These are phyloP conservation scores for Epistrophella euchroma DNA, from an alignment of 2,888 invertebrate genomes.

Conservation along the genomic window DNA sequence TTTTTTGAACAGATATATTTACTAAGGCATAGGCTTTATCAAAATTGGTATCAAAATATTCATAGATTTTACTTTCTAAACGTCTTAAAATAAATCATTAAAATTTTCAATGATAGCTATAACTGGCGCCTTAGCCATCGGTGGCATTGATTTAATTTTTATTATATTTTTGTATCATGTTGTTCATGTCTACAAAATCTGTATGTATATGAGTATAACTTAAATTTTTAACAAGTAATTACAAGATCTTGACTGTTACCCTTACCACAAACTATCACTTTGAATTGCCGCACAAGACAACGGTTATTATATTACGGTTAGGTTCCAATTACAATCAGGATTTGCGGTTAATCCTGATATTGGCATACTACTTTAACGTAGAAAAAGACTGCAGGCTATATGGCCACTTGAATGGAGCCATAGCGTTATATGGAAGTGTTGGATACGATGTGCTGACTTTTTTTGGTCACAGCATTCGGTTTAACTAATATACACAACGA, in stretches of 20 bases:
- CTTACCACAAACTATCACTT: constrained; percentile 54
- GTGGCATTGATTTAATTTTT: no score
- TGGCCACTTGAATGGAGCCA: neutral
- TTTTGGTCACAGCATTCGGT: neutral
- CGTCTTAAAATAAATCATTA: no score
- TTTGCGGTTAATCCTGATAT: constrained; percentile 39
- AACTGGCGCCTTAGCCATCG: no score
- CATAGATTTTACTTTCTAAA: no score
- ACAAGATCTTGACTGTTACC: constrained; percentile 45
- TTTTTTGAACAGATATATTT: no score
- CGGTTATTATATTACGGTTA: constrained; percentile 45
- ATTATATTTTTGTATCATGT: no score
- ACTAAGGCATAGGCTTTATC: no score
- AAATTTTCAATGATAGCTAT: no score
- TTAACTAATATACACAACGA: neutral
- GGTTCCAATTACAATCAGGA: constrained; percentile 55
- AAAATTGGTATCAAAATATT: no score
- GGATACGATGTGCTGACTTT: neutral
- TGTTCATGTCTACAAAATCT: no score
- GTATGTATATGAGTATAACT: neutral
- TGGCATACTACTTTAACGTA: constrained; percentile 30
- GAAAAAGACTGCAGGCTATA: constrained; percentile 39
- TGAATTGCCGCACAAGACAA: constrained; percentile 52
- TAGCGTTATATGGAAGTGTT: neutral
- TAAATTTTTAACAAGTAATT: constrained; percentile 30